A percentile compares a stretch with the other conserved stretches of the same genome.
phyloP scores from a whole-genome alignment of 2,888 invertebrate species.

The Agrochola circellaris region DNA sequence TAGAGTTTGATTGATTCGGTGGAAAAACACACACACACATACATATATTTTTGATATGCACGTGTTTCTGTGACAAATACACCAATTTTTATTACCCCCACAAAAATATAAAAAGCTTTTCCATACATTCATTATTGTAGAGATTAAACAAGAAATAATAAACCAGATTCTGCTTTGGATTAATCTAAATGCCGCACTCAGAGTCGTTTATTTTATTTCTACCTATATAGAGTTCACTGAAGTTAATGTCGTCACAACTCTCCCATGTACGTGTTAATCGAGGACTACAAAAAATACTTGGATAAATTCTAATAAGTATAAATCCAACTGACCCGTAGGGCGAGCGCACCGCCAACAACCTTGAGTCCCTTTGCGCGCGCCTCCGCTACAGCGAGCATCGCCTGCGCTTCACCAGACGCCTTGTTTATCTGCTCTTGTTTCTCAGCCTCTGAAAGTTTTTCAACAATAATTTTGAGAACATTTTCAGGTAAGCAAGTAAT shows the following conservation, averaged over 20 bases:
- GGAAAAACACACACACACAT: background rate
- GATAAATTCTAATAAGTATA: background rate
- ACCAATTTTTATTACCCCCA: background rate
- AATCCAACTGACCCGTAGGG: conserved; percentile 71
- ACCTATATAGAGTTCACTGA: background rate
- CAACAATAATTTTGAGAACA: background rate
- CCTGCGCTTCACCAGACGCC: conserved; percentile 97
- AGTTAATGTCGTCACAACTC: background rate
- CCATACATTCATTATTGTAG: background rate
- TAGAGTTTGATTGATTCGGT: background rate
- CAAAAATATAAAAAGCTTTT: background rate
- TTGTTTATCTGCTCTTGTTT: conserved; percentile 98
- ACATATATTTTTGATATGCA: background rate
- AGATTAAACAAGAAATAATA: conserved; percentile 1
- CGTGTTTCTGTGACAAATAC: background rate
- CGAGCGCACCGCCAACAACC: conserved; percentile 93
- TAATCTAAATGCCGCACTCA: too few species aligned
- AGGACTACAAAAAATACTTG: background rate
- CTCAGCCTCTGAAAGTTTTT: conserved; percentile 94
- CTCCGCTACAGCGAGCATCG: conserved; percentile 97
- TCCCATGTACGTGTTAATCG: background rate
- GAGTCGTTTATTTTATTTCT: background rate
- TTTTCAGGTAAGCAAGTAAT: background rate
- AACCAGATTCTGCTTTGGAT: background rate
- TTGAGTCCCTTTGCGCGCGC: conserved; percentile 96